Conservation (phyloP, 2,113 vertebrate species). For the Serilophus lunatus region DNA sequence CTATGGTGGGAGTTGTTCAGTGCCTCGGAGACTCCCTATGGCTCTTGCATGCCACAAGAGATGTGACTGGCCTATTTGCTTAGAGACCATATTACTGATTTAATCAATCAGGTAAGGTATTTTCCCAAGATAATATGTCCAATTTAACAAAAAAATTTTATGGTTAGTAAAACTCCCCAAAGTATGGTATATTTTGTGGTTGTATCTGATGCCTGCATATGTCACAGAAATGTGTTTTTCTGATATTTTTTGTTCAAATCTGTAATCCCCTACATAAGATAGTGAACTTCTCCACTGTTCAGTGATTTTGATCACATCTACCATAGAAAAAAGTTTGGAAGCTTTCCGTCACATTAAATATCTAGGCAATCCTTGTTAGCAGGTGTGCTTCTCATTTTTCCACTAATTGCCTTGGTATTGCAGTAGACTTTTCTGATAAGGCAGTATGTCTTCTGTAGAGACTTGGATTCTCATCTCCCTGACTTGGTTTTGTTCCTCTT, state of each 20-base stretch:
- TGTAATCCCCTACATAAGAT: not conserved
- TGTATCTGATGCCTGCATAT: not conserved
- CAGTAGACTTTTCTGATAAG: not conserved
- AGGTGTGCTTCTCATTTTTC: not conserved
- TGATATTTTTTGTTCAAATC: not conserved
- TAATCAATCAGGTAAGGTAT: not conserved
- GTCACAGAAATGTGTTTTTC: not conserved
- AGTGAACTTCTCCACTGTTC: not conserved
- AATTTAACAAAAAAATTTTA: not conserved
- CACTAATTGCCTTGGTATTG: not conserved
- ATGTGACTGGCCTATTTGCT: not conserved
- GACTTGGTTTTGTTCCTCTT: not conserved
- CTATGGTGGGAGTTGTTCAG: not conserved
- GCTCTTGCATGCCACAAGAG: not conserved
- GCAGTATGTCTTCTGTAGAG: not conserved
- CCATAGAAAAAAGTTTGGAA: not conserved
- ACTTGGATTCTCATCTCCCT: not conserved
- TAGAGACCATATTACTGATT: not conserved
- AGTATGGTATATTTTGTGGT: not conserved
- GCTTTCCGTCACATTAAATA: not conserved
- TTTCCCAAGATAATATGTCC: not conserved
- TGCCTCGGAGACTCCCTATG: not conserved
- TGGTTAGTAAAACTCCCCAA: not conserved
- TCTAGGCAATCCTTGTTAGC: not conserved
- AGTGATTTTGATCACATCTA: not conserved